A percentile compares a stretch with the other conserved stretches of the same genome.
phyloP scores from a whole-genome alignment of 2,888 invertebrate species.

The Eristalis tenax region DNA sequence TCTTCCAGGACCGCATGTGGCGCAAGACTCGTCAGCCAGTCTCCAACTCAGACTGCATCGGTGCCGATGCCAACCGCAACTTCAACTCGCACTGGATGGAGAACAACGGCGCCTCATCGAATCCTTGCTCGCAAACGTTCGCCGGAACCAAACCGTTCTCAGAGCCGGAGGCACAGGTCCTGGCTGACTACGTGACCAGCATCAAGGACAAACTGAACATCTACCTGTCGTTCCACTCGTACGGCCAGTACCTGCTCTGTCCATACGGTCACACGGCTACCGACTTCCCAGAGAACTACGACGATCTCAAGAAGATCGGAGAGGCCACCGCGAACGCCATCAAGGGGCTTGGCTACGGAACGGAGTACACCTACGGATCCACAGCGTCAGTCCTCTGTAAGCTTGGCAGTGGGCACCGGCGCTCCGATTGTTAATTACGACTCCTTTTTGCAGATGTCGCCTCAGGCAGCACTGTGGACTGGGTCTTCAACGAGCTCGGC shows the following conservation, averaged over 20 bases:
- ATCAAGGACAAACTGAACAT: slow-evolving; percentile 81
- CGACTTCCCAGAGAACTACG: slow-evolving; percentile 81
- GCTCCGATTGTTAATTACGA: neutral
- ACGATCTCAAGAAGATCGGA: slow-evolving; percentile 81
- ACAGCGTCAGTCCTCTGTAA: slow-evolving; percentile 84
- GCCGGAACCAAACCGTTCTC: slow-evolving; percentile 83
- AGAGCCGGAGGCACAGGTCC: slow-evolving; percentile 82
- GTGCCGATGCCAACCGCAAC: slow-evolving; percentile 80
- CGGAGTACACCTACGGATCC: slow-evolving; percentile 82
- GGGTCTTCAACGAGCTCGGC: slow-evolving; percentile 82
- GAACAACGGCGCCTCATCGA: slow-evolving; percentile 81
- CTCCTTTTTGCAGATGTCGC: slow-evolving; percentile 78
- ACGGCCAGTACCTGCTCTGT: slow-evolving; percentile 84
- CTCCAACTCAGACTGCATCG: slow-evolving; percentile 76
- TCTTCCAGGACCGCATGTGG: slow-evolving; percentile 84
- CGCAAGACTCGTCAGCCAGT: slow-evolving; percentile 84
- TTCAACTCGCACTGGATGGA: slow-evolving; percentile 79
- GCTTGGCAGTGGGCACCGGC: slow-evolving; percentile 35
- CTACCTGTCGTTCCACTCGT: slow-evolving; percentile 85
- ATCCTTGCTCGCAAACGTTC: slow-evolving; percentile 81
- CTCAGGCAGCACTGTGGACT: slow-evolving; percentile 82
- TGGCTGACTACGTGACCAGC: slow-evolving; percentile 81
- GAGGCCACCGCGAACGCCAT: slow-evolving; percentile 82
- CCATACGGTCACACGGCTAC: slow-evolving; percentile 83
- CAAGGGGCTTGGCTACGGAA: slow-evolving; percentile 81